phyloP scores from a whole-genome alignment of 1,140 invertebrate species.

The Eueides isabella region DNA sequence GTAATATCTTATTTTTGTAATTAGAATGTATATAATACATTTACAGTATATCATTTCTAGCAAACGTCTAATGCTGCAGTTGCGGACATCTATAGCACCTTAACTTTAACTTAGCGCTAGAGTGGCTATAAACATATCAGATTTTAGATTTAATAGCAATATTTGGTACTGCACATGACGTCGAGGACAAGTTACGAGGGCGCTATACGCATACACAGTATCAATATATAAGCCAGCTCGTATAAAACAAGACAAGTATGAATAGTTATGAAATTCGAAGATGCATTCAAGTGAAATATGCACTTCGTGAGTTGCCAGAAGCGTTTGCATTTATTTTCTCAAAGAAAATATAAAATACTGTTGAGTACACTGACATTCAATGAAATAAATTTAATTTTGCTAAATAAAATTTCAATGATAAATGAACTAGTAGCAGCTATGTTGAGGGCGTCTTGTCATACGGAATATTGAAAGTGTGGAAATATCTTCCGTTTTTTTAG shows the following conservation, averaged over 20 bases:
- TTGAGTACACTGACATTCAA: background rate
- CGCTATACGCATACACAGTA: slow-evolving; percentile 8
- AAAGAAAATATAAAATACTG: background rate
- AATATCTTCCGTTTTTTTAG: too few relatives aligned
- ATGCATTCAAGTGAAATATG: slow-evolving; percentile 18
- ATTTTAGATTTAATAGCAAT: slow-evolving; percentile 26
- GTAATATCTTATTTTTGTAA: too few relatives aligned
- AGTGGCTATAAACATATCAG: slow-evolving; percentile 23
- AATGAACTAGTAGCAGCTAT: background rate
- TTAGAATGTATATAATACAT: too few relatives aligned
- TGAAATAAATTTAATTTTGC: background rate
- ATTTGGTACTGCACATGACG: slow-evolving; percentile 19
- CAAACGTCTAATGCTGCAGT: background rate
- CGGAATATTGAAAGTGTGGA: background rate
- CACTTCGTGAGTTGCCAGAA: slow-evolving; percentile 11
- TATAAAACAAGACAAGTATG: slow-evolving; percentile 4
- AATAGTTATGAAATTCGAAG: slow-evolving; percentile 16
- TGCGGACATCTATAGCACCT: background rate
- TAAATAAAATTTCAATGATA: background rate
- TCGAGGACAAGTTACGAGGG: slow-evolving; percentile 23
- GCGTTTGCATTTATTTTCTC: background rate
- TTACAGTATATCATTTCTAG: background rate
- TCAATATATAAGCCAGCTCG: slow-evolving; percentile 20
- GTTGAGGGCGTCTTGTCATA: background rate
- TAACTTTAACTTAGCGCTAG: background rate